These are phyloP conservation scores for Brachynemurus nebulosus DNA, from an alignment of 2,888 invertebrate species.

Conservation along the genomic window DNA sequence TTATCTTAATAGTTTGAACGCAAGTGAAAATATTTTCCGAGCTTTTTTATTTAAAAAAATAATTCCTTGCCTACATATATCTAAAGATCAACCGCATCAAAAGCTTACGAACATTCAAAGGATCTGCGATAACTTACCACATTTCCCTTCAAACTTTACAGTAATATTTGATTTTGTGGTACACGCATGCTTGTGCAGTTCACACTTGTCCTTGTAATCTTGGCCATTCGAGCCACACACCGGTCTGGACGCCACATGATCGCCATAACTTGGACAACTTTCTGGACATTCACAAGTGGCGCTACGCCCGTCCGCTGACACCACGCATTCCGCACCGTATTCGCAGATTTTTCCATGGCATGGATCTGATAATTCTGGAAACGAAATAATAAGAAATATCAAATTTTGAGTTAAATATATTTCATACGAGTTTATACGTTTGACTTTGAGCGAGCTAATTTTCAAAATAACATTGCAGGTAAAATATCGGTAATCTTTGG, in stretches of 20 bases:
- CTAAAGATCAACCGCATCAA: too few relatives aligned
- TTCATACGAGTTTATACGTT: background rate
- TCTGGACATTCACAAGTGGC: conserved; percentile 66
- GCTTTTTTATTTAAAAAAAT: too few relatives aligned
- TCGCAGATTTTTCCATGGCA: conserved; percentile 54
- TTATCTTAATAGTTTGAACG: too few relatives aligned
- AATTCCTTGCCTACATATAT: too few relatives aligned
- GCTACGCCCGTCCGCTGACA: conserved; percentile 51
- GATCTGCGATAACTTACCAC: conserved; percentile 48
- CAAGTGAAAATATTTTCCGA: too few relatives aligned
- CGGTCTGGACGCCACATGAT: conserved; percentile 63
- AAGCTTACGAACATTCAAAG: too few relatives aligned
- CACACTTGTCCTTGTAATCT: conserved; percentile 76
- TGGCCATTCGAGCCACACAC: conserved; percentile 74
- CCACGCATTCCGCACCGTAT: conserved; percentile 53
- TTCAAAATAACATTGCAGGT: too few relatives aligned
- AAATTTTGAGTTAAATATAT: background rate
- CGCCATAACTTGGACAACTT: conserved; percentile 69
- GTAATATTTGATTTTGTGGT: conserved; percentile 57
- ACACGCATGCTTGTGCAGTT: conserved; percentile 69
- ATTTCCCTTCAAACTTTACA: conserved; percentile 72
- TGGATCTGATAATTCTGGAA: conserved; percentile 54
- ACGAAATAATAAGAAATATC: conserved; percentile 15
- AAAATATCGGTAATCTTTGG: too few relatives aligned
- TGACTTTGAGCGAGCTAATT: background rate